Evolutionary conservation across 2,888 invertebrate species (phyloP).

Genomic region (Drosophila mimica): DNA sequence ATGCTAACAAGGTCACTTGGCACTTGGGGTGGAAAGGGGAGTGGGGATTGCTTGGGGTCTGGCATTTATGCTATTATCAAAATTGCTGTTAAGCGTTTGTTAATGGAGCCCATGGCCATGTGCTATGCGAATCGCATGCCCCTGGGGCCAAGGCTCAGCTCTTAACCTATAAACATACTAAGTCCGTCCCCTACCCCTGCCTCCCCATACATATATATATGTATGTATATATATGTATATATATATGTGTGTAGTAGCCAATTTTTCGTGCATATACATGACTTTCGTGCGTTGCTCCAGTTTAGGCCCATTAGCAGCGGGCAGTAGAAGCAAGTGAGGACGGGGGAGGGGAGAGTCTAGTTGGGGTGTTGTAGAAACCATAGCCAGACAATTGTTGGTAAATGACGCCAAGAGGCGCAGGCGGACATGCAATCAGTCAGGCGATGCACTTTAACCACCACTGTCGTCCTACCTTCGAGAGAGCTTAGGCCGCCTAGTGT

Average conservation of each 20-base stretch:
- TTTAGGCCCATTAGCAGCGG: slow-evolving; percentile 65
- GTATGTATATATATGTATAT: not conserved
- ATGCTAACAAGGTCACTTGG: slow-evolving; percentile 71
- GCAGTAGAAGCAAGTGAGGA: slow-evolving; percentile 11
- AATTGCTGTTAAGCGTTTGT: slow-evolving; percentile 68
- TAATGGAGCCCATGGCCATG: slow-evolving; percentile 61
- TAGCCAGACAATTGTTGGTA: slow-evolving; percentile 49
- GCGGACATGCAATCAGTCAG: slow-evolving; percentile 79
- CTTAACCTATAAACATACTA: slow-evolving; percentile 78
- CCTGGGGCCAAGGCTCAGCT: slow-evolving; percentile 76
- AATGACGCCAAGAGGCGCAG: slow-evolving; percentile 42
- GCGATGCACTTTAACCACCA: slow-evolving; percentile 72
- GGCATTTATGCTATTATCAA: slow-evolving; percentile 73
- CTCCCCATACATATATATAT: not conserved
- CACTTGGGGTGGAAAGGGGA: slow-evolving; percentile 21
- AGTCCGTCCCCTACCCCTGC: slow-evolving; percentile 16
- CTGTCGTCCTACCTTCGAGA: slow-evolving; percentile 34
- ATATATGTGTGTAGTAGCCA: slow-evolving; percentile 42
- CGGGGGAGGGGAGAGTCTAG: slow-evolving; percentile 8
- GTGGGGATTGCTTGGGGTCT: slow-evolving; percentile 1
- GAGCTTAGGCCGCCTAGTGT: slow-evolving; percentile 31
- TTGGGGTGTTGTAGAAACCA: slow-evolving; percentile 22
- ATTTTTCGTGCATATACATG: slow-evolving; percentile 74
- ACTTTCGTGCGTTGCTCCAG: slow-evolving; percentile 80
- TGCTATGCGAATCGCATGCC: slow-evolving; percentile 51